These are phyloP conservation scores for Rhinichthys osculus DNA, from an alignment of 2,797 vertebrate species.

Conservation along the genomic window DNA sequence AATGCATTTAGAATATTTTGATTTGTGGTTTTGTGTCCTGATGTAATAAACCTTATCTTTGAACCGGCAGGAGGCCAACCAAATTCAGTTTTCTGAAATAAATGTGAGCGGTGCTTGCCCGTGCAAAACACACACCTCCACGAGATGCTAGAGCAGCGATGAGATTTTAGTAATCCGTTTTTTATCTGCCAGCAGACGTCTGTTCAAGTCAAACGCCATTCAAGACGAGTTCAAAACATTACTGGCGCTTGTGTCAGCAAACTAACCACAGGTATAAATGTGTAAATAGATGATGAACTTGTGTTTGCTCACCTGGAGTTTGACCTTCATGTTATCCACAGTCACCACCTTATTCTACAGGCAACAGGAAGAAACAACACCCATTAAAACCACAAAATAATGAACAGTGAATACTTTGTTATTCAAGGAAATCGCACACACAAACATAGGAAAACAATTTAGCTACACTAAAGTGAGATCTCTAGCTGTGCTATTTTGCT, in stretches of 20 bases:
- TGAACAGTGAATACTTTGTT: slow-evolving; percentile 1
- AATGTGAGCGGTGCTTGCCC: neutral
- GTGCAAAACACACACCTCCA: neutral
- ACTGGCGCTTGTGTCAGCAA: neutral
- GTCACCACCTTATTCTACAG: slow-evolving; percentile 94
- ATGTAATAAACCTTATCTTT: slow-evolving; percentile 54
- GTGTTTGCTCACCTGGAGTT: slow-evolving; percentile 88
- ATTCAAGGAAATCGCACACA: slow-evolving; percentile 4
- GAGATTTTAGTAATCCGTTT: neutral
- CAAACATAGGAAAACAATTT: slow-evolving; percentile 29
- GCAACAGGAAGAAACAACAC: slow-evolving; percentile 14
- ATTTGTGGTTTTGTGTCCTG: neutral
- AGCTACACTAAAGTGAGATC: slow-evolving; percentile 32
- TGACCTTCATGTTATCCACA: slow-evolving; percentile 92
- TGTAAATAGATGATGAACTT: neutral
- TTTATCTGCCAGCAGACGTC: neutral
- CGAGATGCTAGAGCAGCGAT: neutral
- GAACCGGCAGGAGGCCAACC: slow-evolving; percentile 30
- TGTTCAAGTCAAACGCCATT: neutral
- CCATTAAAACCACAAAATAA: slow-evolving; percentile 3
- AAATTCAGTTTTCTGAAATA: neutral
- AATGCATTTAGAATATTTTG: neutral
- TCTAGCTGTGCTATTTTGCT: neutral
- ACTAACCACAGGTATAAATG: neutral
- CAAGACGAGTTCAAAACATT: neutral